phyloP scores from a whole-genome alignment of 2,797 vertebrate species.

The Gallirallus australis region DNA sequence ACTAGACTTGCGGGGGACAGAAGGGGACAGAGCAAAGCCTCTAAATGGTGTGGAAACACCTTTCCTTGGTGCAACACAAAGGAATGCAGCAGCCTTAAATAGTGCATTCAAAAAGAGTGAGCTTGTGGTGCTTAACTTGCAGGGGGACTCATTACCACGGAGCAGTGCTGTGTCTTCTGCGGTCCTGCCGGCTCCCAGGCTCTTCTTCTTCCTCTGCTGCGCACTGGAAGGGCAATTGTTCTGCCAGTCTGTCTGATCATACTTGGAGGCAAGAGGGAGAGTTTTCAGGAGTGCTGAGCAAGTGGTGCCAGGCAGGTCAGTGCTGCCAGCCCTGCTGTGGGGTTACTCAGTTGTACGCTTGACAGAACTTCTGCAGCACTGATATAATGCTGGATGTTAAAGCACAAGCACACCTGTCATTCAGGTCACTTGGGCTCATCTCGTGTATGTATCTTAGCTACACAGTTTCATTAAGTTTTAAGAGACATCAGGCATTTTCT shows the following conservation, averaged over 20 bases:
- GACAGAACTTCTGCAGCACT: not conserved
- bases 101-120: fast-evolving
- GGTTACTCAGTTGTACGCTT: fast-evolving
- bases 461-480: not conserved
- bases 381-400: not conserved
- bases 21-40: not conserved
- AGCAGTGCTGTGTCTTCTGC: slow-evolving; percentile 22
- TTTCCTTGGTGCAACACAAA: not conserved
- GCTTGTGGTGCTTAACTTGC: fast-evolving
- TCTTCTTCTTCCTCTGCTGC: fast-evolving
- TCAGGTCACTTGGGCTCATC: not conserved
- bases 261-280: not conserved
- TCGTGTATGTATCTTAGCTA: fast-evolving
- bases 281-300: not conserved
- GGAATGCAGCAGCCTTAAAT: fast-evolving
- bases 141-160: not conserved
- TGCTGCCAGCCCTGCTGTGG: not conserved
- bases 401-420: fast-evolving
- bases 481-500: not conserved
- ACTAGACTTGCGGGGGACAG: not conserved
- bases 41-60: not conserved
- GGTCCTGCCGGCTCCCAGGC: not conserved
- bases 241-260: fast-evolving
- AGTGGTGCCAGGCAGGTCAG: not conserved
- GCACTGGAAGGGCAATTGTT: fast-evolving